A percentile compares a stretch with the other conserved stretches of the same genome.
Evolutionary conservation across 2,113 vertebrate genomes (phyloP).

Genomic region (Notarius quadriscutis): DNA sequence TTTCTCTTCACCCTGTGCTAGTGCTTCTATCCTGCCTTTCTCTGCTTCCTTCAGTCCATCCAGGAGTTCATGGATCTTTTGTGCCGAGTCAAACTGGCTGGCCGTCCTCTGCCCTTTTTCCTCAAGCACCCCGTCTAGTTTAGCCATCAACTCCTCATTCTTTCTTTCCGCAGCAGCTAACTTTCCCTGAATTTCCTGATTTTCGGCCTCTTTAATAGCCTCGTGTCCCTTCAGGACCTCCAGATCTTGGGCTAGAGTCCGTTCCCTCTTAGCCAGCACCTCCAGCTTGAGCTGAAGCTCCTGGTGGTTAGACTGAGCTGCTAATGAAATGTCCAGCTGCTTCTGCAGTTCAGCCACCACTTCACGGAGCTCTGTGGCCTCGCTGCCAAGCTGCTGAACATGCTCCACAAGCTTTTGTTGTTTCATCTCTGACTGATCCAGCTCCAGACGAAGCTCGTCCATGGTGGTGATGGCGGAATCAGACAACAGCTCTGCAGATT

Average conservation of each 20-base stretch:
- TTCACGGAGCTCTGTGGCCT: constrained; percentile 78
- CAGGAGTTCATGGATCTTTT: constrained; percentile 74
- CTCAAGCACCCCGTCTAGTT: constrained; percentile 64
- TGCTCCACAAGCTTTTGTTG: constrained; percentile 77
- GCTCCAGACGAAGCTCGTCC: constrained; percentile 86
- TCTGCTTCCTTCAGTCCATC: constrained; percentile 79
- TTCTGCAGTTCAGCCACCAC: constrained; percentile 79
- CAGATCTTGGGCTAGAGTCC: constrained; percentile 67
- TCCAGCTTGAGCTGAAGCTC: constrained; percentile 70
- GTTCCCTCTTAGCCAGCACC: constrained; percentile 63
- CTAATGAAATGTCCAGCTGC: constrained; percentile 77
- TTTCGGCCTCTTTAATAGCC: constrained; percentile 61
- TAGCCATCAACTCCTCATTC: constrained; percentile 71
- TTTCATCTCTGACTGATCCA: constrained; percentile 88
- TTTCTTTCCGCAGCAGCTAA: constrained; percentile 68
- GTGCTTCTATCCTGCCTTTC: constrained; percentile 69
- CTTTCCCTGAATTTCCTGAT: constrained; percentile 66
- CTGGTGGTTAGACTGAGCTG: constrained; percentile 69
- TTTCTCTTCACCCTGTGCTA: constrained; percentile 67
- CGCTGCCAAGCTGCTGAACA: constrained; percentile 80
- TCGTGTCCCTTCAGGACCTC: constrained; percentile 58
- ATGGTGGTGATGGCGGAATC: constrained; percentile 66
- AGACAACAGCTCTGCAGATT: constrained; percentile 71
- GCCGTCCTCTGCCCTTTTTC: constrained; percentile 72
- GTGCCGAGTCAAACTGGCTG: constrained; percentile 70